Percentiles rank a stretch among this genome's conserved stretches.
phyloP scores from a whole-genome alignment of 2,888 invertebrate species.

The Synanthedon formicaeformis region DNA sequence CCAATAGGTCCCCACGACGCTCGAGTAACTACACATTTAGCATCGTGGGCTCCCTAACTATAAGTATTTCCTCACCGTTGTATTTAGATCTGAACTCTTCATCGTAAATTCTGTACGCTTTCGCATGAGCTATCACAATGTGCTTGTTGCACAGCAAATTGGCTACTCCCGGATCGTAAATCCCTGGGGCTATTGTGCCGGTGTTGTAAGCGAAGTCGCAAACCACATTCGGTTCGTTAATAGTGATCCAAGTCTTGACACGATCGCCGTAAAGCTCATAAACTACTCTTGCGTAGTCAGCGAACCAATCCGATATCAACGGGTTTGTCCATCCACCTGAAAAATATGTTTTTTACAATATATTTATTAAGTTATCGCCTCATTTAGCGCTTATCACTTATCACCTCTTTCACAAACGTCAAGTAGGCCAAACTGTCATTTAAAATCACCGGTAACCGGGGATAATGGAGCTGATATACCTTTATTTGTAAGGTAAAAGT shows the following conservation, averaged over 20 bases:
- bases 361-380: too few relatives aligned
- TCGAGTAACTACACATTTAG: too few relatives aligned
- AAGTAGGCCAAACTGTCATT: too few relatives aligned
- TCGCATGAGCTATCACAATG: conserved; percentile 76
- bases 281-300: conserved; percentile 70
- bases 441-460: too few relatives aligned
- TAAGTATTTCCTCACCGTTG: conserved; percentile 49
- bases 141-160: conserved; percentile 74
- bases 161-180: conserved; percentile 45
- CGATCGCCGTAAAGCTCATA: conserved; percentile 70
- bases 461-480: too few relatives aligned
- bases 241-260: conserved; percentile 77
- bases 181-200: conserved; percentile 37
- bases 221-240: conserved; percentile 74
- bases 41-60: too few relatives aligned
- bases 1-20: too few relatives aligned
- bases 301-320: conserved; percentile 70
- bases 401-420: too few relatives aligned
- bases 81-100: conserved; percentile 59
- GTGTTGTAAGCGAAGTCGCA: conserved; percentile 49
- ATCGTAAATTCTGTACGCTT: conserved; percentile 72
- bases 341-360: conserved; percentile 1
- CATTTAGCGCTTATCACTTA: too few relatives aligned
- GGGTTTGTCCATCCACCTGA: conserved; percentile 76
- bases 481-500: too few relatives aligned